Conservation (phyloP, 2,113 vertebrate species). For the Ammodramus savannarum region DNA sequence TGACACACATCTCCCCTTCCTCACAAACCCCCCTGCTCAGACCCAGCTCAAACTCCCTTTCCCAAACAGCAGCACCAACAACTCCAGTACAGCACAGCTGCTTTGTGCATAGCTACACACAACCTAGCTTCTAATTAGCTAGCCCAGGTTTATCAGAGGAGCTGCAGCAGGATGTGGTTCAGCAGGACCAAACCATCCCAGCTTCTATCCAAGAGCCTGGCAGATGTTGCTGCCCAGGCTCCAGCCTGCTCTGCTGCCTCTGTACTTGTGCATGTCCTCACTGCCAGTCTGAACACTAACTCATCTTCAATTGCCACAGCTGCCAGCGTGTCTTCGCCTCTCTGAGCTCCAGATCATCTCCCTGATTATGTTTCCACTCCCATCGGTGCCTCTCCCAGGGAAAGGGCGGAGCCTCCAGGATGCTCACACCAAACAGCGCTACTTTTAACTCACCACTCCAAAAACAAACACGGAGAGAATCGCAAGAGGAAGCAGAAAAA, state of each 20-base stretch:
- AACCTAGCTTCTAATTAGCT: background rate
- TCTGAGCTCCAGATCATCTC: background rate
- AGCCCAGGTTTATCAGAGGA: conserved; percentile 6
- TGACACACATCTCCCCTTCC: background rate
- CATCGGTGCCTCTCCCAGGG: background rate
- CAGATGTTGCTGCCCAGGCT: background rate
- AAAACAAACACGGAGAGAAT: background rate
- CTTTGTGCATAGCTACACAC: background rate
- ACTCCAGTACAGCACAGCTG: accelerated
- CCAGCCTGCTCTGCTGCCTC: background rate
- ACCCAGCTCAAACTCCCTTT: background rate
- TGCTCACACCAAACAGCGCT: background rate
- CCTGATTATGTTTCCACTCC: background rate
- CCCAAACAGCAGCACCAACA: background rate
- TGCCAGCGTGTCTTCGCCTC: background rate
- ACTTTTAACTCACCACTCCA: background rate
- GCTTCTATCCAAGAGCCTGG: background rate
- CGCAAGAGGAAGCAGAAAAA: background rate
- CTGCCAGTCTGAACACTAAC: background rate
- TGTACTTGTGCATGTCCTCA: background rate
- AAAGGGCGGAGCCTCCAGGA: background rate
- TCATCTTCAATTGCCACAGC: background rate
- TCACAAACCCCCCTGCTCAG: accelerated
- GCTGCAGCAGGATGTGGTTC: conserved; percentile 34
- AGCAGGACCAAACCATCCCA: background rate